Conservation (phyloP, 2,113 vertebrate species). For the Gulo gulo region DNA sequence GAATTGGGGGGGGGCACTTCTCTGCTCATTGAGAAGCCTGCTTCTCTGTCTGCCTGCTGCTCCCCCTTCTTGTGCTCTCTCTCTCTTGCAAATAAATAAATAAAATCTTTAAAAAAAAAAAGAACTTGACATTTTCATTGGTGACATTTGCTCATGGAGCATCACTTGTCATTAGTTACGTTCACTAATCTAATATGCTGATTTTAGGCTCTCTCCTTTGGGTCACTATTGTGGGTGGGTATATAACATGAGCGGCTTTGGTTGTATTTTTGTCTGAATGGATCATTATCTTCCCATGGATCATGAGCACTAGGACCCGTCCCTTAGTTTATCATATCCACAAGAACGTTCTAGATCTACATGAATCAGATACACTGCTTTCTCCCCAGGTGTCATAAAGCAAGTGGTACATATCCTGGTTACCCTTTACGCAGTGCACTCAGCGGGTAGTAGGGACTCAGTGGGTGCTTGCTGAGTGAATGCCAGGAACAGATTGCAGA, state of each 20-base stretch:
- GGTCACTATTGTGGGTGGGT: not conserved
- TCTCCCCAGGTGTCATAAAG: accelerated
- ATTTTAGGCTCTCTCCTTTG: not conserved
- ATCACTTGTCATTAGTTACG: accelerated
- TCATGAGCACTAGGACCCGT: not conserved
- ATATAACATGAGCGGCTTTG: not conserved
- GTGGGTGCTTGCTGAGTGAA: not conserved
- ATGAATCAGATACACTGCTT: accelerated
- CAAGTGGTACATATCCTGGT: accelerated
- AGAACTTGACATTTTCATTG: no score
- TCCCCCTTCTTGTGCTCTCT: no score
- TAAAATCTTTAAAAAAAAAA: no score
- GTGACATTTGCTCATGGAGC: not conserved
- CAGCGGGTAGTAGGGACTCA: not conserved
- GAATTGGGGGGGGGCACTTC: no score
- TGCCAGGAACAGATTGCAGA: not conserved
- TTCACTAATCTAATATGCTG: not conserved
- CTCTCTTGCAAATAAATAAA: no score
- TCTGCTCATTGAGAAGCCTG: no score
- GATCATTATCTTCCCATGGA: not conserved
- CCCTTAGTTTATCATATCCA: not conserved
- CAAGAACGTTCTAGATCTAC: not conserved
- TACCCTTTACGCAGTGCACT: accelerated
- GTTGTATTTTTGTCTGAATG: not conserved
- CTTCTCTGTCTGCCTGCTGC: no score